Percentiles rank a stretch among this genome's conserved stretches.
phyloP scores from a whole-genome alignment of 2,797 vertebrate species.

The Salarias fasciatus region DNA sequence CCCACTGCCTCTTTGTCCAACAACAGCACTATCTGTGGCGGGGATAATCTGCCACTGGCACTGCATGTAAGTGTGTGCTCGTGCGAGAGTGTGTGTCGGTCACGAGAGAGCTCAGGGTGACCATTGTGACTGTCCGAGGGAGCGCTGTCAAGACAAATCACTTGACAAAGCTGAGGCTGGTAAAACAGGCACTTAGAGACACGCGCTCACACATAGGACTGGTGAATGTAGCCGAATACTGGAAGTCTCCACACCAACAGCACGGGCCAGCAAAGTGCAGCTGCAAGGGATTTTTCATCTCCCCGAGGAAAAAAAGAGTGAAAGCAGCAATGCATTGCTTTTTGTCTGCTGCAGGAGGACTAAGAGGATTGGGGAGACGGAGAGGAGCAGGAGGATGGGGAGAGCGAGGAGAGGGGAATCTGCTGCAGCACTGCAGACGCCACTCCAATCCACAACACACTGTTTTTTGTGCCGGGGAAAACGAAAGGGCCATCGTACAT shows the following conservation, averaged over 20 bases:
- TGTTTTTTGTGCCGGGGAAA: conserved; percentile 24
- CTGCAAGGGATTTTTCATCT: conserved; percentile 75
- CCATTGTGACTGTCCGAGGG: conserved; percentile 52
- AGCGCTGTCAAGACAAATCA: conserved; percentile 74
- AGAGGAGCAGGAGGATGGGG: conserved; percentile 48
- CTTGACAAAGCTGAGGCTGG: conserved; percentile 69
- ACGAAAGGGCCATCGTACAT: conserved; percentile 17
- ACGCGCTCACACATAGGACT: conserved; percentile 44
- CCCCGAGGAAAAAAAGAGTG: conserved; percentile 60
- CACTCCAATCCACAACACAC: conserved; percentile 38
- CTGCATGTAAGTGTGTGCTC: conserved; percentile 18
- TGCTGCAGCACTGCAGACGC: conserved; percentile 53
- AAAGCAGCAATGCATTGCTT: conserved; percentile 67
- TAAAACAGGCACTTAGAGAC: conserved; percentile 41
- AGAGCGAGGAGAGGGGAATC: conserved; percentile 41
- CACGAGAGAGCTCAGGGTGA: conserved; percentile 48
- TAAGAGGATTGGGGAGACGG: conserved; percentile 69
- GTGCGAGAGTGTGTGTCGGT: conserved; percentile 22
- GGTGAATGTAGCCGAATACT: conserved; percentile 53
- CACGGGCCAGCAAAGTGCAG: conserved; percentile 78
- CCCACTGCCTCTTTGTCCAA: conserved; percentile 45
- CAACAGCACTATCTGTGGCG: conserved; percentile 46
- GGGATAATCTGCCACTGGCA: conserved; percentile 56
- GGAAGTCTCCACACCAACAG: conserved; percentile 72
- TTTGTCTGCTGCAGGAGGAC: conserved; percentile 72